phyloP scores from a whole-genome alignment of 1,140 invertebrate species.

The Neodiprion virginianus region DNA sequence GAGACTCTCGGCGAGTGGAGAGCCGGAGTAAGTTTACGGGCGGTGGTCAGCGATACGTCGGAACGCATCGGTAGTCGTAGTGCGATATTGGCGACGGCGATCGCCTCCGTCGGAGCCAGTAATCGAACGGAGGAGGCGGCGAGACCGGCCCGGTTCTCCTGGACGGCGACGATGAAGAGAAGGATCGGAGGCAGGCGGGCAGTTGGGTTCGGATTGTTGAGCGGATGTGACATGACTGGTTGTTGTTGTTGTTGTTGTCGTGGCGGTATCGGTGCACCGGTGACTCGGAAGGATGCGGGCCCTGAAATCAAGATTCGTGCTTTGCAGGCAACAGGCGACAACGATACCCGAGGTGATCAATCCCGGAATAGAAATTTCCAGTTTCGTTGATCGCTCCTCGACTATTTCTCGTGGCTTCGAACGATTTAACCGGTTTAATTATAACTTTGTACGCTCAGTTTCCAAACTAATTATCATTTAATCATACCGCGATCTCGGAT shows the following conservation, averaged over 20 bases:
- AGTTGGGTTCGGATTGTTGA: constrained; percentile 13
- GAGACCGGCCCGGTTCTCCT: not conserved
- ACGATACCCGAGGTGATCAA: constrained; percentile 33
- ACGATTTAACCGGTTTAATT: too few species aligned
- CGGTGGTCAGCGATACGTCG: not conserved
- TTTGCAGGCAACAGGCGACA: constrained; percentile 36
- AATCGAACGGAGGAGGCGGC: not conserved
- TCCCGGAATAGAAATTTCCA: not conserved
- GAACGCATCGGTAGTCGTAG: not conserved
- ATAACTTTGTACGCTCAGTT: too few species aligned
- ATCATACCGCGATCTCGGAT: too few species aligned
- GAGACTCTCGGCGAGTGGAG: too few species aligned
- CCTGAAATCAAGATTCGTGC: constrained; percentile 36
- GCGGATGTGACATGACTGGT: constrained; percentile 9
- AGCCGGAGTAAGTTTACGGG: too few species aligned
- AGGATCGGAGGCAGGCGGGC: not conserved
- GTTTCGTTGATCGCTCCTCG: too few species aligned
- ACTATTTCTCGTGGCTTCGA: too few species aligned
- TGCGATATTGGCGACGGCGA: not conserved
- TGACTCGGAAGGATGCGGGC: constrained; percentile 29
- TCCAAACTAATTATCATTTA: too few species aligned
- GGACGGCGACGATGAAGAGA: not conserved
- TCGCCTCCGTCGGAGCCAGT: not conserved
- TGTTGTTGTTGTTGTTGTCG: not conserved
- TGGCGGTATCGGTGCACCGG: not conserved